Evolutionary conservation across 2,113 vertebrate genomes (phyloP).

Genomic region (Mirounga angustirostris): DNA sequence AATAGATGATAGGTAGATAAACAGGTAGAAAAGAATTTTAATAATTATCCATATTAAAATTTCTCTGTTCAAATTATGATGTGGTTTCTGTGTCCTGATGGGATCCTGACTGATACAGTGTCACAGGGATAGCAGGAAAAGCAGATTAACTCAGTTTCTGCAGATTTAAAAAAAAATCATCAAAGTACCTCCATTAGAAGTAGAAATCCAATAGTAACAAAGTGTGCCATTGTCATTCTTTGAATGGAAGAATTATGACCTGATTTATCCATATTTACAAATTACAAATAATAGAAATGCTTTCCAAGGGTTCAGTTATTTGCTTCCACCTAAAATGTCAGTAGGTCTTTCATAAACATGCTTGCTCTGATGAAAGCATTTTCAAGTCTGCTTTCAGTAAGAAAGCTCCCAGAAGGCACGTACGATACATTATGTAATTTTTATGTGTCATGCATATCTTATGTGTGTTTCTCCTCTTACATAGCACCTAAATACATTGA

Average conservation of each 20-base stretch:
- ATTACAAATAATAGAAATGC: background rate
- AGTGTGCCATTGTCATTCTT: background rate
- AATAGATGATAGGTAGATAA: background rate
- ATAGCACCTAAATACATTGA: background rate
- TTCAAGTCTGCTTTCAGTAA: background rate
- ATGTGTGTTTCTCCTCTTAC: background rate
- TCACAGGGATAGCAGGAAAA: background rate
- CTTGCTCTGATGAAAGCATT: background rate
- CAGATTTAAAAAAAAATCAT: background rate
- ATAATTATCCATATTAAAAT: background rate
- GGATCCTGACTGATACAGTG: background rate
- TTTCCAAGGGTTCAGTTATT: background rate
- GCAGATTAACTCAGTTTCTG: background rate
- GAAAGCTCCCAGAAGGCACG: background rate
- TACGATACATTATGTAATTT: background rate
- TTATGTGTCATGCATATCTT: background rate
- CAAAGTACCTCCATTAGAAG: background rate
- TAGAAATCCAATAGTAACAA: background rate
- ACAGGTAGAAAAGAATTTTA: background rate
- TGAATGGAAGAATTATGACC: background rate
- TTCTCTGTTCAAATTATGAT: background rate
- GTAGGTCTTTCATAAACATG: background rate
- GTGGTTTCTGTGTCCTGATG: background rate
- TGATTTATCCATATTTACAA: background rate
- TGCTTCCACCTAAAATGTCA: background rate